Evolutionary conservation across 2,888 invertebrate genomes (phyloP), one percentile per base, ranked within the genome.

Genomic region (Rhagonycha lutea): DNA sequence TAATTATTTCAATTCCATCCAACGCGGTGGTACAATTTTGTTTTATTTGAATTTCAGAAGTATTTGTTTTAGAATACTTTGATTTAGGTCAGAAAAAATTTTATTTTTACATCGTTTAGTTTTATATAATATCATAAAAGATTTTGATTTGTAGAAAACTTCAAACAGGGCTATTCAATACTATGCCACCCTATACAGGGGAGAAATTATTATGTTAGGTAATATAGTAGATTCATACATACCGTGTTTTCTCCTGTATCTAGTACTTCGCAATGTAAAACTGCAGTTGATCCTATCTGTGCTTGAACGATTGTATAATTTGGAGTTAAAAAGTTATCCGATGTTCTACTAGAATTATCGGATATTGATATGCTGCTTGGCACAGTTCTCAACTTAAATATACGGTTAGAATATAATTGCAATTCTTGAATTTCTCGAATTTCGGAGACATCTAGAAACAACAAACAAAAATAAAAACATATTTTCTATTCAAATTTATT

Each of bases 191-290:
- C 26, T 26, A 26, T 4, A 26, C 3, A 7, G 4, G 26, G 47
- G n/a, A 47, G 47, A n/a, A 47, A 47, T 47, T n/a, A 47, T n/a
- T 47, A 47, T n/a, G 5, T 47, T 47, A n/a, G 9, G 7, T 47
- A 47, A 47, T 18, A 18, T 18, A 18, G 18, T 18, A 18, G 18
- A 18, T 18, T 2, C n/a, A 47, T 74, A 87, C 90, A 90, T 85
- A 92, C 92, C 88, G 91, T 91, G 81, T 91, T 91, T 84, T 91
- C 91, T 61, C 91, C 91, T 69, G 91, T 90, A 82, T 91, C 91
- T 81, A 90, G 90, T 84, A 92, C 91, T 89, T 92, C 91, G 85
- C 92, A 92, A 83, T 91, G 91, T 73, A 92, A 84, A 80, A 91
- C 87, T 28, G 91, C 91, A 12, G 91, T 92, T 9, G 91, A 91